These are phyloP conservation scores for Linyphia triangularis DNA, from an alignment of 2,888 invertebrate species.

Conservation along the genomic window DNA sequence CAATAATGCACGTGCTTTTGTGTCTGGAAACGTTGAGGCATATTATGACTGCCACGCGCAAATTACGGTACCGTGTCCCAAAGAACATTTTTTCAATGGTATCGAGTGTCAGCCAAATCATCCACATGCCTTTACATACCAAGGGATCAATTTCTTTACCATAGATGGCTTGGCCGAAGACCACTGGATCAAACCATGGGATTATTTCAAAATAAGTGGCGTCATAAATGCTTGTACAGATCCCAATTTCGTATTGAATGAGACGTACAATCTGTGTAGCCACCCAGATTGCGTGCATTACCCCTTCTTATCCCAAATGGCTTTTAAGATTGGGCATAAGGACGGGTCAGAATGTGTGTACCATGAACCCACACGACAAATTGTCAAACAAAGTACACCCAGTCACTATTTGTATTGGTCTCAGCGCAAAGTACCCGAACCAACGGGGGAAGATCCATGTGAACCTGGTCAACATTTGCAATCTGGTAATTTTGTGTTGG, in stretches of 20 bases:
- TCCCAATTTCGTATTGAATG: neutral
- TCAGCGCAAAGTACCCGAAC: neutral
- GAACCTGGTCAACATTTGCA: neutral
- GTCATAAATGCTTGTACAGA: neutral
- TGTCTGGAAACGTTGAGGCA: neutral
- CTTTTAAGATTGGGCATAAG: neutral
- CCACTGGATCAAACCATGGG: neutral
- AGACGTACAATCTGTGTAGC: slow-evolving; percentile 4
- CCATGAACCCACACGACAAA: neutral
- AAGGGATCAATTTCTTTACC: neutral
- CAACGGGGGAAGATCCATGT: neutral
- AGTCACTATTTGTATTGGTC: slow-evolving; percentile 3
- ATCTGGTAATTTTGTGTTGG: slow-evolving; percentile 34
- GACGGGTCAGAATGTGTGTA: neutral
- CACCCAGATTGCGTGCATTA: slow-evolving; percentile 31
- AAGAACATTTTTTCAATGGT: neutral
- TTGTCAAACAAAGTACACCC: too few relatives aligned
- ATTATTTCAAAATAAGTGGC: neutral
- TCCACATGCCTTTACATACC: neutral
- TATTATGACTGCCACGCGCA: slow-evolving; percentile 22
- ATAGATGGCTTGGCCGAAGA: neutral
- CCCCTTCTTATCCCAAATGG: slow-evolving; percentile 26
- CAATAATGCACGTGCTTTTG: neutral
- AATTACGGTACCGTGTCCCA: neutral
- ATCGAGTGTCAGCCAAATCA: neutral